A percentile compares a stretch with the other conserved stretches of the same genome.
phyloP scores from a whole-genome alignment of 2,888 invertebrate species.

The Myopa testacea region DNA sequence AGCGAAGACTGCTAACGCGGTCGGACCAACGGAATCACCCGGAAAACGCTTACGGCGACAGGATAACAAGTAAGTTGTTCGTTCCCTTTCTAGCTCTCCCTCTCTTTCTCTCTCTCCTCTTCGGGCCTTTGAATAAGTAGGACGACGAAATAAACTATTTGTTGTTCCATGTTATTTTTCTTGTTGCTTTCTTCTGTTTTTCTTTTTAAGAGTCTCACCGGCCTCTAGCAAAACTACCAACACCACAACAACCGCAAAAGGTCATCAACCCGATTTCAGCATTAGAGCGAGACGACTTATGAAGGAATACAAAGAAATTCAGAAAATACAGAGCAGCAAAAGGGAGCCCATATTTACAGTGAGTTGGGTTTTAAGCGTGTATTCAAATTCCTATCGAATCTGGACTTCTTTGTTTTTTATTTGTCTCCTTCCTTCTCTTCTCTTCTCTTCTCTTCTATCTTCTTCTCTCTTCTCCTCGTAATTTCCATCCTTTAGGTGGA shows the following conservation, averaged over 20 bases:
- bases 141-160: background rate
- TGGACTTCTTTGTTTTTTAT: background rate
- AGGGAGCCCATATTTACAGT: conserved; percentile 83
- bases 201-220: conserved; percentile 64
- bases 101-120: no score
- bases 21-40: conserved; percentile 70
- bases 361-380: conserved; percentile 13
- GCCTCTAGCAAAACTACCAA: conserved; percentile 69
- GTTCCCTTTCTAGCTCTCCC: no score
- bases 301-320: conserved; percentile 87
- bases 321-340: conserved; percentile 77
- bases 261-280: conserved; percentile 70
- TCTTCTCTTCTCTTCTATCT: background rate
- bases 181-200: background rate
- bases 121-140: no score
- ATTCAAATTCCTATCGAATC: no score
- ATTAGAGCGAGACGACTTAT: conserved; percentile 83
- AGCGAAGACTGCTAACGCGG: conserved; percentile 57
- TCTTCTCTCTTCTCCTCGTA: background rate
- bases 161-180: background rate
- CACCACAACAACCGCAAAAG: conserved; percentile 66
- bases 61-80: conserved; percentile 58
- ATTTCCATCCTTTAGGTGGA: conserved; percentile 72
- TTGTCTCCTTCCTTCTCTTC: background rate
- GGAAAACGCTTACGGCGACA: conserved; percentile 60